Evolutionary conservation across 2,888 invertebrate species (phyloP), one percentile per base, ranked within the genome.

Genomic region (Clunio marinus): DNA sequence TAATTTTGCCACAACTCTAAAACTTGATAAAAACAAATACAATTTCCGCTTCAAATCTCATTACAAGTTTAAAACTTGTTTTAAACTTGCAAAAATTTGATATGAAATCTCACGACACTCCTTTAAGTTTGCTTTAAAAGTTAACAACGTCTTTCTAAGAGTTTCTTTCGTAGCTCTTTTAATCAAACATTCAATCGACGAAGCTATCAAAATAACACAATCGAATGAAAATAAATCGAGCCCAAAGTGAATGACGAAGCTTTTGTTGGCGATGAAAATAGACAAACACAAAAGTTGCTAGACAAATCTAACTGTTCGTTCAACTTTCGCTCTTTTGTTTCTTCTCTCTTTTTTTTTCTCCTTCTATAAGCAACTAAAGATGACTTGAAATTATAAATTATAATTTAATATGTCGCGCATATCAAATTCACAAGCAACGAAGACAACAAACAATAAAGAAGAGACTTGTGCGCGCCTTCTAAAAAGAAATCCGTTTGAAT

Each of bases 291-390:
- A n/a, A n/a, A n/a, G n/a, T n/a, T n/a, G n/a, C 41, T 5, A 41
- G 41, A 41, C 41, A 41, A n/a, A 13, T 41, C 15, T 51, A 20
- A 51, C 51, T 51, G 51, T 20, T 20, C 17, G 27, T 37, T 60
- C 13, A 60, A 60, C 63, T 63, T 63, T 63, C 63, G 63, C 63
- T 63, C 46, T 46, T 63, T 45, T 63, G 60, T 63, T 46, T 59
- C 46, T 27, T 17, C 37, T 45, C 17, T 63, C 7, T 22, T 45
- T 27, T n/a, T 24, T 63, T 10, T n/a, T n/a, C n/a, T 3, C 27
- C 24, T 17, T 59, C n/a, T n/a, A n/a, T n/a, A n/a, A n/a, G n/a
- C n/a, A n/a, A 22, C 37, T 27, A 35, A 22, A 60, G 28, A 41
- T n/a, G 5, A 1, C 10, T 32, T 3, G 5, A 32, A 60, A 60